Conservation (phyloP, 2,888 invertebrate genomes). For the Drosophila algonquin region DNA sequence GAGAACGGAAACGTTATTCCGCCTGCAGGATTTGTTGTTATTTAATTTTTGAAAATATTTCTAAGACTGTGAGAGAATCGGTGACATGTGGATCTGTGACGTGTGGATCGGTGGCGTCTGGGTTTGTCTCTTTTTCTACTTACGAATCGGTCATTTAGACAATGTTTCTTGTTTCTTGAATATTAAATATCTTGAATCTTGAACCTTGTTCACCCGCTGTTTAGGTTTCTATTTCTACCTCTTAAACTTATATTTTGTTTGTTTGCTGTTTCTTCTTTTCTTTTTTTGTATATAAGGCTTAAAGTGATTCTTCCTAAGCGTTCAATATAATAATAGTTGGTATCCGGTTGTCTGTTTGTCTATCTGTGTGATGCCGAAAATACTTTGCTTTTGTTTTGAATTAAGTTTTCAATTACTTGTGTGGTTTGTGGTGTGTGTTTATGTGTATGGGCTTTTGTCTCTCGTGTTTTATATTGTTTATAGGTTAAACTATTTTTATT, state of each 20-base stretch:
- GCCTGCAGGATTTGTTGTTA: background rate
- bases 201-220: background rate
- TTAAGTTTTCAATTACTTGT: constrained; percentile 11
- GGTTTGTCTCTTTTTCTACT: constrained; percentile 10
- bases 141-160: constrained; percentile 25
- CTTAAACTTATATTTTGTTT: background rate
- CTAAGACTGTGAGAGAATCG: constrained; percentile 1
- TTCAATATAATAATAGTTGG: constrained; percentile 17
- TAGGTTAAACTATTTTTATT: constrained; percentile 34
- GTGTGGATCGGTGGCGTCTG: background rate
- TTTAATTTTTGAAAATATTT: background rate
- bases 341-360: constrained; percentile 8
- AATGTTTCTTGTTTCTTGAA: constrained; percentile 5
- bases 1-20: too few species aligned
- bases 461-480: constrained; percentile 5
- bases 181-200: constrained; percentile 9
- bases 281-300: constrained; percentile 70
- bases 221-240: background rate
- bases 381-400: constrained; percentile 52
- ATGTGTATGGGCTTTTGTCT: constrained; percentile 18
- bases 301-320: constrained; percentile 56
- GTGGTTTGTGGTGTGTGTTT: constrained; percentile 23
- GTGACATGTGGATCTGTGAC: background rate
- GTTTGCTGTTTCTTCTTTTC: constrained; percentile 19
- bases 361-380: constrained; percentile 40